Base-by-base conservation (phyloP, 2,797 vertebrate species). In the Adelosebastes latens region DNA sequence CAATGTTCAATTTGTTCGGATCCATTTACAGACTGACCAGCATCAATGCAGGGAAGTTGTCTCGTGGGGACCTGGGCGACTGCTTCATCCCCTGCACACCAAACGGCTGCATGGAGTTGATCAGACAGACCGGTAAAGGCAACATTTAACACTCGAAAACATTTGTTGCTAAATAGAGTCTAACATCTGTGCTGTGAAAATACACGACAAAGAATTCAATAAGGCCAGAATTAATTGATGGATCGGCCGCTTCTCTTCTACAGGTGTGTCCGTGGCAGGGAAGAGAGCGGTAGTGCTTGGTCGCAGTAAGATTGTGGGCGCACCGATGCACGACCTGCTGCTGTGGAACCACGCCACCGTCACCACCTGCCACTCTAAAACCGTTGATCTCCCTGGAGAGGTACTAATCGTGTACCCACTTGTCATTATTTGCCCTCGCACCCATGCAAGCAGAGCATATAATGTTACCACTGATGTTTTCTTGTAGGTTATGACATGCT, bases 1-100 rank as follows among this genome's bases (percentile, higher is more conserved):
- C 4, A 13, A 25, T 46, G 16, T 75, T 34, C 31, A 7, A 10
- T 31, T 8, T 66, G 8, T 77, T 71, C 13, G 56, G 29, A 3
- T 68, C 2, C 12, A 7, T 87, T 72, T 36, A 6, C 74, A 99
- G 99, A 53, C 92, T 99, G 89, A 99, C 97, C 67, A 97, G 97
- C 86, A 94, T 98, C 87, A 99, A 95, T 76, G 98, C 98, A 61
- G 99, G 99, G 59, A 99, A 98, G 75, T 97, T 99, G 58, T 97
- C 99, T 27, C 97, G 98, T 77, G 99, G 99, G 13, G 97, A 99
- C 85, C 92, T 99, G 12, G 94, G 93, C 2, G 96, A 97, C 90
- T 99, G 98, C 90, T 99, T 99, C 93, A 96, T 99, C 87, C 98
- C 99, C 2, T 99, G 99, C 93, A 99, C 99, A 0, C 98, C 98